Conservation (phyloP, 2,888 invertebrate genomes). For the Pteria penguin region DNA sequence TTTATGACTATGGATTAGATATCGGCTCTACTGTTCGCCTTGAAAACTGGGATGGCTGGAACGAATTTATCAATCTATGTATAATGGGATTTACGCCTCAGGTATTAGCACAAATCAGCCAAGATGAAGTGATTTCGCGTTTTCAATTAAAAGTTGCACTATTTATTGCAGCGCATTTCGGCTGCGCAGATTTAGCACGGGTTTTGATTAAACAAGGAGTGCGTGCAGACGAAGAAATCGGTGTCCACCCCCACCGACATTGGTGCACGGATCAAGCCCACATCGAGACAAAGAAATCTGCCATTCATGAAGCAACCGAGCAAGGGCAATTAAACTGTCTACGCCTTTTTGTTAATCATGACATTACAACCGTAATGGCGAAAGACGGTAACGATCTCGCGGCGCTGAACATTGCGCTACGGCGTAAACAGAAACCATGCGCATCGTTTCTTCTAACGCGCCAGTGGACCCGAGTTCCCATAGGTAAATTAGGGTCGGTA, state of each 20-base stretch:
- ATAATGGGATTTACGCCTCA: conserved; percentile 75
- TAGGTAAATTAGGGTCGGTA: conserved; percentile 67
- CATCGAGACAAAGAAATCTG: conserved; percentile 71
- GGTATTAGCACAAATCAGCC: conserved; percentile 68
- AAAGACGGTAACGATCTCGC: conserved; percentile 75
- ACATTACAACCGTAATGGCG: conserved; percentile 75
- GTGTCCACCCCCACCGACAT: conserved; percentile 74
- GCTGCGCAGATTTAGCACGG: conserved; percentile 77
- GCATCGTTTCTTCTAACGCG: conserved; percentile 78
- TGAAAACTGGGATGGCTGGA: conserved; percentile 80
- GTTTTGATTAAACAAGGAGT: conserved; percentile 68
- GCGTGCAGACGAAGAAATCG: conserved; percentile 77
- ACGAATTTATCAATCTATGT: conserved; percentile 75
- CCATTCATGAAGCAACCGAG: conserved; percentile 78
- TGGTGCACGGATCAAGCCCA: conserved; percentile 75
- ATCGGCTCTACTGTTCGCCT: conserved; percentile 69
- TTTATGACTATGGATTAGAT: conserved; percentile 75
- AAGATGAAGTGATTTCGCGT: conserved; percentile 71
- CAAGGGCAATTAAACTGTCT: conserved; percentile 74
- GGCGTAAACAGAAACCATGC: conserved; percentile 74
- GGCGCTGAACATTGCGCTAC: conserved; percentile 76
- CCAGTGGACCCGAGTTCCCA: conserved; percentile 78
- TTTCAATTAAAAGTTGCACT: conserved; percentile 78
- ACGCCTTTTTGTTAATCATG: conserved; percentile 75
- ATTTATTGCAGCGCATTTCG: conserved; percentile 77